Percentiles rank a stretch among this genome's conserved stretches.
phyloP scores from a whole-genome alignment of 1,140 invertebrate species.

The Popillia japonica region DNA sequence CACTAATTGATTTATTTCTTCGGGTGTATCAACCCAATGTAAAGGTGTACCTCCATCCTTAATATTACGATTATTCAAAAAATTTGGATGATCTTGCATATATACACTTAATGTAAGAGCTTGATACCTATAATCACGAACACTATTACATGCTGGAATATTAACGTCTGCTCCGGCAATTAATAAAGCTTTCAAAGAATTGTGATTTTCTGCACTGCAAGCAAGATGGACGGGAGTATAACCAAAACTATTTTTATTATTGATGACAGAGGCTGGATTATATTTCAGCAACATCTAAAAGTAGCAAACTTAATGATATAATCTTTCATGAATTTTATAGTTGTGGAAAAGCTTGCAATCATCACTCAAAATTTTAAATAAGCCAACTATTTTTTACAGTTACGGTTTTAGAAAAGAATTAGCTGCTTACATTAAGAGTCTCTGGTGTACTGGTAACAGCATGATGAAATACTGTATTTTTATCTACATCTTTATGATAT shows the following conservation, averaged over 20 bases:
- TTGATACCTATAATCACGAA: conserved; percentile 30
- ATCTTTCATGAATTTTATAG: no score
- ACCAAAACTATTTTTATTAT: conserved; percentile 80
- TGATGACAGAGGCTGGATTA: conserved; percentile 57
- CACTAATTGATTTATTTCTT: conserved; percentile 81
- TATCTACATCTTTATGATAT: conserved; percentile 76
- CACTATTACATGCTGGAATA: conserved; percentile 63
- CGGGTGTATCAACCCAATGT: conserved; percentile 88
- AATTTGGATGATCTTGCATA: conserved; percentile 72
- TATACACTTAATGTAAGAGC: conserved; percentile 73
- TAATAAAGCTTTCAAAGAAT: conserved; percentile 85
- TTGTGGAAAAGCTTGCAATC: no score
- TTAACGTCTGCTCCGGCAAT: conserved; percentile 87
- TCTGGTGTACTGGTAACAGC: conserved; percentile 80
- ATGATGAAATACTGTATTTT: conserved; percentile 86
- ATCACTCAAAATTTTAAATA: no score
- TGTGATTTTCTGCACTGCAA: conserved; percentile 82
- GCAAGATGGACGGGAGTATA: conserved; percentile 88
- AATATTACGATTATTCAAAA: conserved; percentile 80
- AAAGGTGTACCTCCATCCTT: conserved; percentile 90
- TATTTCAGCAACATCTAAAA: conserved; percentile 50
- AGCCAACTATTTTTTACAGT: no score
- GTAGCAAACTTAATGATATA: no score
- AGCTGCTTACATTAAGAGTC: conserved; percentile 74
- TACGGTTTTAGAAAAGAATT: not conserved